Evolutionary conservation across 2,797 vertebrate genomes (phyloP).

Genomic region (Trichosurus vulpecula): DNA sequence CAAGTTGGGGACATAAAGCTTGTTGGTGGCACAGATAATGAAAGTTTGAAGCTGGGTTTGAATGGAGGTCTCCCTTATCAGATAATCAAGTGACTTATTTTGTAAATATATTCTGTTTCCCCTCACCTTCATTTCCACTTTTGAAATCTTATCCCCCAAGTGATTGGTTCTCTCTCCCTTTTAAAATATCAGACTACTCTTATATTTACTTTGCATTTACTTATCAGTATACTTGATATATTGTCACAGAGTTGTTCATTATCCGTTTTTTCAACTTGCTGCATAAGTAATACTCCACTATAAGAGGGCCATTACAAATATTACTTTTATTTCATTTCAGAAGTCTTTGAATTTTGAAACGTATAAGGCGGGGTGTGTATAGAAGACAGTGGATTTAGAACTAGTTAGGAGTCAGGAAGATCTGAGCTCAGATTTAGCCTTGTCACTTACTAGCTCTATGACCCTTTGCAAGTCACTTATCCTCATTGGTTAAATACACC

Average conservation of each 20-base stretch:
- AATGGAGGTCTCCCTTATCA: not conserved
- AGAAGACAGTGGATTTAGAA: not conserved
- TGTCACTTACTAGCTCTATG: not conserved
- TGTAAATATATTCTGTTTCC: not conserved
- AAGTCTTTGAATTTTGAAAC: not conserved
- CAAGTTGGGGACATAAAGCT: not conserved
- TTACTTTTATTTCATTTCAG: not conserved
- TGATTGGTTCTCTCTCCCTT: not conserved
- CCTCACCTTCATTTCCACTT: not conserved
- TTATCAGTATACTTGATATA: not conserved
- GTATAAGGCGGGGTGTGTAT: not conserved
- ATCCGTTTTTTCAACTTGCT: not conserved
- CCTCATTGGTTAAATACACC: not conserved
- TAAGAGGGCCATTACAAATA: not conserved
- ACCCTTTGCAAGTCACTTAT: not conserved
- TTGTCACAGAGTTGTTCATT: not conserved
- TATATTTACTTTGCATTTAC: too few relatives aligned
- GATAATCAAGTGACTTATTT: not conserved
- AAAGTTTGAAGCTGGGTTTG: not conserved
- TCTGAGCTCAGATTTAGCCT: not conserved
- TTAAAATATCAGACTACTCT: not conserved
- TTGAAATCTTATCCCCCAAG: not conserved
- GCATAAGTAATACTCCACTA: not conserved
- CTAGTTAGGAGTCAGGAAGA: not conserved
- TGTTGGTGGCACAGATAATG: not conserved